These are phyloP conservation scores for Melozone crissalis DNA, from an alignment of 2,113 vertebrate species.

Conservation along the genomic window DNA sequence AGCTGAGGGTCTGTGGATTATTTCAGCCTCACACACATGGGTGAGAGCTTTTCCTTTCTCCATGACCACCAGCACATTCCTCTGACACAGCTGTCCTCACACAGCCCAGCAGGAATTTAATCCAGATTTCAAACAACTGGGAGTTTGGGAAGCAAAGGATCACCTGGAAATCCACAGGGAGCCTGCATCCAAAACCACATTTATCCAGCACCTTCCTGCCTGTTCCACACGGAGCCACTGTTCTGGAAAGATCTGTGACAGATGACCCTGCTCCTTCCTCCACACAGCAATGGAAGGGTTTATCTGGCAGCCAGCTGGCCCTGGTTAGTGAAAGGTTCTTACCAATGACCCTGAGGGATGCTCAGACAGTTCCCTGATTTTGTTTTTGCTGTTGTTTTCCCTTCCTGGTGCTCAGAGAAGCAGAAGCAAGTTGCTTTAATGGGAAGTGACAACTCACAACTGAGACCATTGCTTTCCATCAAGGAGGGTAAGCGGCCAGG, in stretches of 20 bases:
- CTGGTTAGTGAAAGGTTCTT: not conserved
- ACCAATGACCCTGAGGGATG: not conserved
- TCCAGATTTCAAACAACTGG: not conserved
- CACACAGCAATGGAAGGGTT: not conserved
- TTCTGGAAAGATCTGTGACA: not conserved
- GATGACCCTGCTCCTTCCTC: not conserved
- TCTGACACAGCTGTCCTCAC: not conserved
- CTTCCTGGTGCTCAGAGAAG: not conserved
- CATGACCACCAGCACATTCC: not conserved
- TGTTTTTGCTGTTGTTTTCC: not conserved
- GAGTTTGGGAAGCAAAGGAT: not conserved
- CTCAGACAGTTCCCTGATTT: not conserved
- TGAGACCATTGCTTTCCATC: not conserved
- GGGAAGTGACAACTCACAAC: constrained; percentile 23
- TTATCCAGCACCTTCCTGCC: not conserved
- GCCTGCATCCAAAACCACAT: not conserved
- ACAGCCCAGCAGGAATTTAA: not conserved
- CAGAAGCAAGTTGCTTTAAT: not conserved
- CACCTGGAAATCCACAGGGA: not conserved
- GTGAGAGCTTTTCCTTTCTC: not conserved
- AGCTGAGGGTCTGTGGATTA: not conserved
- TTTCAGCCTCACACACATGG: not conserved
- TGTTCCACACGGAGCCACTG: not conserved
- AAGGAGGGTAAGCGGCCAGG: not conserved
- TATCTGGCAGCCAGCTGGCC: not conserved